phyloP scores from a whole-genome alignment of 1,140 invertebrate genomes.

The Eriocheir sinensis region DNA sequence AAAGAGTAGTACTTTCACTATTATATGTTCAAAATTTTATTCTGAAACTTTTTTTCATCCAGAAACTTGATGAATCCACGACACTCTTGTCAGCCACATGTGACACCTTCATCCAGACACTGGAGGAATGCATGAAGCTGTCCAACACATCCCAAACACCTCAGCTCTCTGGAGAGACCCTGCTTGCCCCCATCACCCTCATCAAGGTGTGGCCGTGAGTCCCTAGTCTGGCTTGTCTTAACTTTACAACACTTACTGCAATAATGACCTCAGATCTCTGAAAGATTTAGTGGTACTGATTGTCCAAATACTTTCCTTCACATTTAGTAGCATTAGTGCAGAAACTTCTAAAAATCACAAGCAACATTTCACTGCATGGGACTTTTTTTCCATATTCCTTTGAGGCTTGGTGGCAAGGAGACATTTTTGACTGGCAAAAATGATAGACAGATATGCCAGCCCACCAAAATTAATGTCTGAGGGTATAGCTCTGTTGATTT shows the following conservation, averaged over 20 bases:
- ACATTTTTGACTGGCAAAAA: background rate
- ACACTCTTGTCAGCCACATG: slow-evolving; percentile 89
- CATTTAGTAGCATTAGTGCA: background rate
- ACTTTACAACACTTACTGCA: background rate
- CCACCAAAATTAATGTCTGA: background rate
- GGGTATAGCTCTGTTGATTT: background rate
- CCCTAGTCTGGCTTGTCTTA: background rate
- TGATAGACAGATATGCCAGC: background rate
- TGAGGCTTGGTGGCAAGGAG: background rate
- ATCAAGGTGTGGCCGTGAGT: slow-evolving; percentile 58
- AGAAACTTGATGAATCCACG: slow-evolving; percentile 90
- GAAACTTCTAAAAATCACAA: background rate
- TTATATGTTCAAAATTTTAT: too few relatives aligned
- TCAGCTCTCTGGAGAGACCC: slow-evolving; percentile 46
- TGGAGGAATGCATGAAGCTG: slow-evolving; percentile 90
- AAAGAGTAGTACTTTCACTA: too few relatives aligned
- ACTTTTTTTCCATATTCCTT: background rate
- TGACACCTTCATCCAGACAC: slow-evolving; percentile 91
- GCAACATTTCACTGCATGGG: too few relatives aligned
- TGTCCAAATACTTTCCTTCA: too few relatives aligned
- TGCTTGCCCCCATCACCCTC: slow-evolving; percentile 69
- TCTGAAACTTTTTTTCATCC: slow-evolving; percentile 77
- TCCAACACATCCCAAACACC: slow-evolving; percentile 81
- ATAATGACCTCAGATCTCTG: background rate
- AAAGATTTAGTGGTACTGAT: background rate